Evolutionary conservation across 2,113 vertebrate species (phyloP).

Genomic region (Petroica traversi): DNA sequence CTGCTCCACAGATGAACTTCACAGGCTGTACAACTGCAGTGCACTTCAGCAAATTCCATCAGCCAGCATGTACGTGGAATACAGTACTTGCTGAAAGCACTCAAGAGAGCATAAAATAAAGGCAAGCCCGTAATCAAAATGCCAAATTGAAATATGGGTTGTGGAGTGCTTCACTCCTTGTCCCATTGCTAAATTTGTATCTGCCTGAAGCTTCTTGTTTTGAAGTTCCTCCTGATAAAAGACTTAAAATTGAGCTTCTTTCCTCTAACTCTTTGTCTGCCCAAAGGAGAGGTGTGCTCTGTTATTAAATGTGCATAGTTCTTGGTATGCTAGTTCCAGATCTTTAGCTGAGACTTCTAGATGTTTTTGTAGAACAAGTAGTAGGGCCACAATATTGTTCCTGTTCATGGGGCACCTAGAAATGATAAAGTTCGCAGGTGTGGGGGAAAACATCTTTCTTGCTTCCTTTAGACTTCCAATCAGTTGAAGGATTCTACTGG

Average conservation of each 20-base stretch:
- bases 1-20: neutral
- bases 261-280: neutral
- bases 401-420: neutral
- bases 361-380: neutral
- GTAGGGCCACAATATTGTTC: neutral
- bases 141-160: neutral
- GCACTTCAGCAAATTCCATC: neutral
- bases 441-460: neutral
- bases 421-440: neutral
- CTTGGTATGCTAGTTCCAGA: neutral
- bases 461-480: neutral
- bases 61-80: accelerated
- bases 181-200: neutral
- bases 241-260: neutral
- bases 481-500: neutral
- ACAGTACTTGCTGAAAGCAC: neutral
- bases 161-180: neutral
- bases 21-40: neutral
- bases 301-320: neutral
- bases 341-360: neutral
- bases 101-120: neutral
- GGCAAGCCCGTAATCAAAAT: neutral
- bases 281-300: neutral
- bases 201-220: neutral
- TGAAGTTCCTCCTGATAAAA: neutral